Base-by-base conservation (phyloP, 2,888 invertebrate species). In the Lydus trimaculatus region DNA sequence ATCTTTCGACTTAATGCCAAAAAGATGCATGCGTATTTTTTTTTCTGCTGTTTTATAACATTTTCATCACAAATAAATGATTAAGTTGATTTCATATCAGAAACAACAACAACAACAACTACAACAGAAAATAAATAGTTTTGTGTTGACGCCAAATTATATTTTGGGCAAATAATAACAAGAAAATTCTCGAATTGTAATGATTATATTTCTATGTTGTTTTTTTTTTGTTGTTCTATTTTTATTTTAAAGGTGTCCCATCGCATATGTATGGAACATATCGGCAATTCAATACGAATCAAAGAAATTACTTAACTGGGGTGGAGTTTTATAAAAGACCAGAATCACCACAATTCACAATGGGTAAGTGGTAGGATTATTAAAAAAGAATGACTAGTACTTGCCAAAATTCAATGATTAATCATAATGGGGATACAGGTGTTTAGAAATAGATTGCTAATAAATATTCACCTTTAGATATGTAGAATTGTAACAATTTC, bases 241-340 rank as follows among this genome's bases (percentile, higher is more conserved):
- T 52, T 56, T 13, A 52, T 43, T 25, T 73, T 79, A 52, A 78
- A 87, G 87, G 86, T 66, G 85, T 86, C 58, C 85, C 86, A 2
- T 86, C 87, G 13, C 85, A 86, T 67, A 85, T 86, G 84, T 86
- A 86, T 72, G 86, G 85, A 15, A 86, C 85, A n/a, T 86, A 87
- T 73, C 79, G 86, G 15, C 86, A 87, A 73, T 78, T 85, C 66
- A 84, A 82, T 65, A 84, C 81, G 20, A 81, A 80, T 43, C 78
- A 74, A 69, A 77, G 81, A 69, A 80, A 77, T 43, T 33, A 68
- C 5, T 78, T 80, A 31, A 82, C 84, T 11, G 83, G 83, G 65
- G 64, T 81, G 65, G 72, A 78, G 70, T 72, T 78, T 17, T 84
- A 84, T 72, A 78, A 73, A 70, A 77, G 82, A 61, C 84, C 84